Evolutionary conservation across 2,797 vertebrate genomes (phyloP).

Genomic region (Sebastiscus tertius): DNA sequence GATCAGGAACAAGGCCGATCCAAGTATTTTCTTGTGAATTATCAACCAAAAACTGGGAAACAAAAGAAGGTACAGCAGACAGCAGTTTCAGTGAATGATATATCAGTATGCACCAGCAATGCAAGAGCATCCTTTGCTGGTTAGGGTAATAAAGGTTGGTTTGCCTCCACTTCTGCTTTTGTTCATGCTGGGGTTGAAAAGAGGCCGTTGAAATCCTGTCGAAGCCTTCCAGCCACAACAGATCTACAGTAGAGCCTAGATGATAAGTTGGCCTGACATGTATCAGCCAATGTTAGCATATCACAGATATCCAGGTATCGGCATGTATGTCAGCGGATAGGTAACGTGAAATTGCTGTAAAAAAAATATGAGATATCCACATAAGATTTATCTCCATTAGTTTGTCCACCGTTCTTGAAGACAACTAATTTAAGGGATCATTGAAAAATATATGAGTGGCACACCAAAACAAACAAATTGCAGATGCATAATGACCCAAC

Average conservation of each 20-base stretch:
- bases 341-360: background rate
- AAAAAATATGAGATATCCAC: background rate
- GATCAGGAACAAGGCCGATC: background rate
- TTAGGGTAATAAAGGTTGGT: background rate
- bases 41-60: background rate
- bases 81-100: background rate
- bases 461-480: background rate
- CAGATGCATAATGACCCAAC: background rate
- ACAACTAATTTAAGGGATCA: background rate
- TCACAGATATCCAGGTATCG: background rate
- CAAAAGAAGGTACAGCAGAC: background rate
- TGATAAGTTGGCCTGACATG: background rate
- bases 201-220: background rate
- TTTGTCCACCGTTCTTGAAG: background rate
- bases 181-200: background rate
- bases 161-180: background rate
- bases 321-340: background rate
- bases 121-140: background rate
- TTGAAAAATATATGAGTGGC: background rate
- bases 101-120: background rate
- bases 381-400: background rate
- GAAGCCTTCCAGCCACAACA: background rate
- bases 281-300: background rate
- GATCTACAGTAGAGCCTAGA: background rate
- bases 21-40: background rate